Conservation (phyloP, 2,113 vertebrate genomes). For the Struthidea cinerea region DNA sequence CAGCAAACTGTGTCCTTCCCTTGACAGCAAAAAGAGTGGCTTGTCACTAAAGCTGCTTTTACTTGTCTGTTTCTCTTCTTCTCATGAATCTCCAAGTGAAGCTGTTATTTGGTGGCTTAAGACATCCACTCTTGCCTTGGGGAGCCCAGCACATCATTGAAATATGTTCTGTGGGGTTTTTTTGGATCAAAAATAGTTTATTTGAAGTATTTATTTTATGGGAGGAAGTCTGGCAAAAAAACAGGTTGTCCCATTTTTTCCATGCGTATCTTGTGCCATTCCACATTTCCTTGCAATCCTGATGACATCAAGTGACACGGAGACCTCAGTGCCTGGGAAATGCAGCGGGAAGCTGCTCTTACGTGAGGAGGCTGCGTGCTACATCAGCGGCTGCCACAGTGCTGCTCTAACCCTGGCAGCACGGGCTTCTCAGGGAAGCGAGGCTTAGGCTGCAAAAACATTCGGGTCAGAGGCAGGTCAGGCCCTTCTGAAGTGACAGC, state of each 20-base stretch:
- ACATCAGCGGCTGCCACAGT: fast-evolving
- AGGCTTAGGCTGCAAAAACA: neutral
- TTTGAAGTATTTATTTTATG: neutral
- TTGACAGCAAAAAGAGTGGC: neutral
- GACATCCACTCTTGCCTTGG: neutral
- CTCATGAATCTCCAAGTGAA: neutral
- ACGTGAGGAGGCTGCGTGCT: neutral
- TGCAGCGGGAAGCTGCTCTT: neutral
- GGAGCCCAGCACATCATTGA: neutral
- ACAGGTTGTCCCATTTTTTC: neutral
- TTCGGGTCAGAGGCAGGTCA: conserved; percentile 17
- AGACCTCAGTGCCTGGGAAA: conserved; percentile 6
- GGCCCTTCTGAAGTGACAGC: neutral
- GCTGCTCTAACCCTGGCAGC: neutral
- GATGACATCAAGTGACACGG: neutral
- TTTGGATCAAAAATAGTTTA: neutral
- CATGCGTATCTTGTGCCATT: neutral
- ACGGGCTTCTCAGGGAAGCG: neutral
- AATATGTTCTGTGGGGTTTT: neutral
- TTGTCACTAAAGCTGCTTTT: neutral
- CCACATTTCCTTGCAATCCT: neutral
- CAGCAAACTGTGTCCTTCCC: neutral
- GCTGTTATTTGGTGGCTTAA: neutral
- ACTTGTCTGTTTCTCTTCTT: neutral
- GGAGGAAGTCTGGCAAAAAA: conserved; percentile 5